phyloP scores from a whole-genome alignment of 2,797 vertebrate species.

The Myripristis jacobus region DNA sequence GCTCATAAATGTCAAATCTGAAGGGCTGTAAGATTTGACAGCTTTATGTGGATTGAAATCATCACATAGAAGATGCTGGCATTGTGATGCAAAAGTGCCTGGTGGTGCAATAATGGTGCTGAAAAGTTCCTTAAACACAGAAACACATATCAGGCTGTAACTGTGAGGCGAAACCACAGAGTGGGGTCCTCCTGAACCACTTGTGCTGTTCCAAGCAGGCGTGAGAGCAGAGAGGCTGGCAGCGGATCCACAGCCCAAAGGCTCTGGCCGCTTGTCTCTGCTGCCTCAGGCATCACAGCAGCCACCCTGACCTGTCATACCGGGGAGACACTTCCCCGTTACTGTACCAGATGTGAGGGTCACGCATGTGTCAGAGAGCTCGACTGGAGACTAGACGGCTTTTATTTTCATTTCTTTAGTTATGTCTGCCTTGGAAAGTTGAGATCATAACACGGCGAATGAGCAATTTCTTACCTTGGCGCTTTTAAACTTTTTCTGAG shows the following conservation, averaged over 20 bases:
- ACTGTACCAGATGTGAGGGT: no score
- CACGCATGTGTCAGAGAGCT: background rate
- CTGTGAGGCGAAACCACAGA: background rate
- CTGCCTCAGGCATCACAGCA: slow-evolving; percentile 24
- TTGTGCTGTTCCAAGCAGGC: slow-evolving; percentile 9
- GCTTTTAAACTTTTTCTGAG: slow-evolving; percentile 37
- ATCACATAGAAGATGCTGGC: slow-evolving; percentile 7
- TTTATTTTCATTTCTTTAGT: background rate
- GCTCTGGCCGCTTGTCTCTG: slow-evolving; percentile 15
- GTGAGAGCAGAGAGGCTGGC: slow-evolving; percentile 20
- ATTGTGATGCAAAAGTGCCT: background rate
- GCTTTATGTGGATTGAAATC: background rate
- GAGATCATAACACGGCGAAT: background rate
- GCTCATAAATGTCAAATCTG: slow-evolving; percentile 2
- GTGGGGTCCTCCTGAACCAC: slow-evolving; percentile 3
- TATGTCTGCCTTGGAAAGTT: background rate
- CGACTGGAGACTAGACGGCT: background rate
- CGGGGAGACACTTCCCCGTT: background rate
- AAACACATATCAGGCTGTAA: slow-evolving; percentile 10
- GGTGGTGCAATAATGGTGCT: background rate
- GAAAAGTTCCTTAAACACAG: slow-evolving; percentile 13
- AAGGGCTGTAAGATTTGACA: background rate
- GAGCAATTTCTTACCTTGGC: slow-evolving; percentile 40
- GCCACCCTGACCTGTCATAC: background rate
- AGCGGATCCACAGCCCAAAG: slow-evolving; percentile 20